Evolutionary conservation across 2,888 invertebrate species (phyloP).

Genomic region (Tenthredo amoena): DNA sequence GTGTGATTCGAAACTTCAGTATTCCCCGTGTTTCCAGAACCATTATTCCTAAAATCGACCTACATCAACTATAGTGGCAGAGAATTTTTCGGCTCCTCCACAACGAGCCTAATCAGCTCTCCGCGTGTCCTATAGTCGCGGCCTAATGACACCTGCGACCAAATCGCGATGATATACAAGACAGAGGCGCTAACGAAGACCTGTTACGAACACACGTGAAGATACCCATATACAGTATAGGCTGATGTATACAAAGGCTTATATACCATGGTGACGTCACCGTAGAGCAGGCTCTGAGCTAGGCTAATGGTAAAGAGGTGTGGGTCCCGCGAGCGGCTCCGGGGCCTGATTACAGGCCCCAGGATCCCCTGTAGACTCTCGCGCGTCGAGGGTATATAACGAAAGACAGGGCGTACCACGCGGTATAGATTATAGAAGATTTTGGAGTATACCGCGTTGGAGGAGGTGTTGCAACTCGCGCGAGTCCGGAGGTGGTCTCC

Average conservation of each 20-base stretch:
- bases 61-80: neutral
- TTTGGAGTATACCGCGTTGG: constrained; percentile 36
- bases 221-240: neutral
- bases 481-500: constrained; percentile 54
- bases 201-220: constrained; percentile 23
- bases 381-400: constrained; percentile 57
- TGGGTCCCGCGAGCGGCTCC: constrained; percentile 70
- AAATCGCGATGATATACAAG: constrained; percentile 76
- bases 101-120: constrained; percentile 45
- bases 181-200: constrained; percentile 70
- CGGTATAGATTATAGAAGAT: constrained; percentile 48
- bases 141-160: constrained; percentile 76
- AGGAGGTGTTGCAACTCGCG: constrained; percentile 50
- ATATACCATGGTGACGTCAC: constrained; percentile 58
- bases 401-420: constrained; percentile 46
- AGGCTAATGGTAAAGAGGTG: constrained; percentile 75
- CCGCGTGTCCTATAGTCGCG: constrained; percentile 58
- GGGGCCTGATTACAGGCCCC: constrained; percentile 77
- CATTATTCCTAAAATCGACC: constrained; percentile 13
- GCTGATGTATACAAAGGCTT: constrained; percentile 1
- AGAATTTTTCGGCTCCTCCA: neutral
- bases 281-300: constrained; percentile 66
- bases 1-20: constrained; percentile 8
- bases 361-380: constrained; percentile 74
- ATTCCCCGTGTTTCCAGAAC: constrained; percentile 6